A percentile compares a stretch with the other conserved stretches of the same genome.
Conservation (phyloP, 2,888 invertebrate genomes). For the Seira ritae region DNA sequence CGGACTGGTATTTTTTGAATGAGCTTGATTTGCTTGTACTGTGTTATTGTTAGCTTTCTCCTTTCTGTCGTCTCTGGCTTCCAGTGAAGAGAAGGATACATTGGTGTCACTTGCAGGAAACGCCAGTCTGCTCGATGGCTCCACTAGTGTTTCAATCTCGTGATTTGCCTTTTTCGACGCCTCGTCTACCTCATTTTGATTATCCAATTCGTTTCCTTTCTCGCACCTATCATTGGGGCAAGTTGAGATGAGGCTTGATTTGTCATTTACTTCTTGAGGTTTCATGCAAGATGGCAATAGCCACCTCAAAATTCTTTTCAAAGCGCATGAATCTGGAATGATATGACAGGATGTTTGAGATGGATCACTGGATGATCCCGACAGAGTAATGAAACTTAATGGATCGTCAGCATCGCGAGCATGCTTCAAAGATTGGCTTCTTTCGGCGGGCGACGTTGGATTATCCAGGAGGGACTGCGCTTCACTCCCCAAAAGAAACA, state of each 20-base stretch:
- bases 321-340: constrained; percentile 41
- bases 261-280: neutral
- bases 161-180: constrained; percentile 1
- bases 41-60: neutral
- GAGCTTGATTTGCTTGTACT: neutral
- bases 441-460: too few species aligned
- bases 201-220: neutral
- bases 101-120: constrained; percentile 37
- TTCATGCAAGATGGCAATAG: constrained; percentile 39
- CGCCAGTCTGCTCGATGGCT: constrained; percentile 20
- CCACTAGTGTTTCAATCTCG: constrained; percentile 38
- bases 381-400: constrained; percentile 58
- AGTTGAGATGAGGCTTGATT: too few species aligned
- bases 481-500: constrained; percentile 8
- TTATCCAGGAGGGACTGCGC: too few species aligned
- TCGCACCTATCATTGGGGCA: neutral
- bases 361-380: constrained; percentile 17
- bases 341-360: constrained; percentile 46
- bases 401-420: constrained; percentile 32
- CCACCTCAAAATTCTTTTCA: constrained; percentile 49
- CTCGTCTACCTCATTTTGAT: neutral
- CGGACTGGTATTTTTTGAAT: constrained; percentile 11
- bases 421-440: too few species aligned
- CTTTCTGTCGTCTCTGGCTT: neutral
- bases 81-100: constrained; percentile 25